Conservation (phyloP, 2,797 vertebrate genomes). For the Phoebastria nigripes region DNA sequence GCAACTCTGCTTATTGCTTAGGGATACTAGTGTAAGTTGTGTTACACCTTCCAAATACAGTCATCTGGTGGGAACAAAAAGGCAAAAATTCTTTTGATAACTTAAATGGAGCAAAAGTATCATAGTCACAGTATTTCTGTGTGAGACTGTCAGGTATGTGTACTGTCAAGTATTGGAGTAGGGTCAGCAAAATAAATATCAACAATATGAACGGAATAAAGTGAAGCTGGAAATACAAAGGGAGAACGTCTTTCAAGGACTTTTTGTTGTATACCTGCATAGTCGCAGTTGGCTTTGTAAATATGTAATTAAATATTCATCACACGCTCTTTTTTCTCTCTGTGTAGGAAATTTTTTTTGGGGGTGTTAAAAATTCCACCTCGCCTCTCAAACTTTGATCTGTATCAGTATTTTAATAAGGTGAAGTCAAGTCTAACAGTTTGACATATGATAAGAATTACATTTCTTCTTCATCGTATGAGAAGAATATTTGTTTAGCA, state of each 20-base stretch:
- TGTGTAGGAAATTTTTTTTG: accelerated
- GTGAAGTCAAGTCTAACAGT: not conserved
- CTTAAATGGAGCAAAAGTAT: not conserved
- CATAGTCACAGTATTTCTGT: not conserved
- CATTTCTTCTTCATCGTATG: not conserved
- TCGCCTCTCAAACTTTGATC: not conserved
- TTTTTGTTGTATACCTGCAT: not conserved
- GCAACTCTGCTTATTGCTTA: not conserved
- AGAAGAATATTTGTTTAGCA: not conserved
- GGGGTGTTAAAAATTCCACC: not conserved
- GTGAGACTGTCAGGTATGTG: not conserved
- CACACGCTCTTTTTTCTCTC: not conserved
- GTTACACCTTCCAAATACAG: not conserved
- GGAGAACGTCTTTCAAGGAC: not conserved
- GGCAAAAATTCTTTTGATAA: not conserved
- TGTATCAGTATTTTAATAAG: not conserved
- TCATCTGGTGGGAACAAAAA: not conserved
- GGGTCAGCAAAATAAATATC: not conserved
- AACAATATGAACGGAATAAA: not conserved
- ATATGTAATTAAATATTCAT: not conserved
- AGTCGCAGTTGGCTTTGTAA: not conserved
- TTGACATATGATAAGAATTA: not conserved
- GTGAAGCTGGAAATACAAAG: not conserved
- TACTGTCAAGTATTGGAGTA: not conserved
- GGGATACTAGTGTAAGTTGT: not conserved